Conservation (phyloP, 2,113 vertebrate genomes). For the Turnix velox region DNA sequence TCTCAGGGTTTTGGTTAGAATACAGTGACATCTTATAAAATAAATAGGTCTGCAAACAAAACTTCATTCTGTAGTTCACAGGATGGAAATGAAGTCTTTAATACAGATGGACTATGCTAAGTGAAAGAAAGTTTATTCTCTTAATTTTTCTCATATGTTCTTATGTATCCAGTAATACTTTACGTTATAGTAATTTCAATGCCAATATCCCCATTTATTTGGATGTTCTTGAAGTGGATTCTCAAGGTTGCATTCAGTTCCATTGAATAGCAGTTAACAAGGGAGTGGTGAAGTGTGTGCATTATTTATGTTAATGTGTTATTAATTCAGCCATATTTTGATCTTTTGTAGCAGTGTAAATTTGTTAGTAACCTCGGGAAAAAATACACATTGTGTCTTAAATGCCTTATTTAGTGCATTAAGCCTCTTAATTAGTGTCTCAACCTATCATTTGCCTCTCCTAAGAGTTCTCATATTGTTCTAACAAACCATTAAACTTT, state of each 20-base stretch:
- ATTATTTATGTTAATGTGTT: background rate
- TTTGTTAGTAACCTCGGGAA: background rate
- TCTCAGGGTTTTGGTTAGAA: background rate
- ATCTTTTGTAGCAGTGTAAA: background rate
- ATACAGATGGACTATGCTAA: background rate
- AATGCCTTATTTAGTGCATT: background rate
- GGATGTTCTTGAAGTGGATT: background rate
- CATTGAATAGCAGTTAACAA: background rate
- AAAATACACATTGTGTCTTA: background rate
- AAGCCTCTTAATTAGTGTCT: background rate
- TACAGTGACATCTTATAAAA: background rate
- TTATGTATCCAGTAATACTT: background rate
- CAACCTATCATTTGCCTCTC: background rate
- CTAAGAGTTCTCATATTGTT: background rate
- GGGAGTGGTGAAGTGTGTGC: rapidly evolving
- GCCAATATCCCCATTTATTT: background rate
- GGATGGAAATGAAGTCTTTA: background rate
- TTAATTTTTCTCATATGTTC: background rate
- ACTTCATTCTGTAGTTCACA: background rate
- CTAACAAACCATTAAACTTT: background rate
- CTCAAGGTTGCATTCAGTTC: background rate
- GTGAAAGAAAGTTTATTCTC: background rate
- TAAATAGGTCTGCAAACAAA: background rate
- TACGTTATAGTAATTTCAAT: background rate
- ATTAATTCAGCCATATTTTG: background rate